Percentiles rank a stretch among this genome's conserved stretches.
These are phyloP conservation scores for Echinometra lucunter DNA, from an alignment of 53 echinoderm and acorn worm genomes.

Conservation along the genomic window DNA sequence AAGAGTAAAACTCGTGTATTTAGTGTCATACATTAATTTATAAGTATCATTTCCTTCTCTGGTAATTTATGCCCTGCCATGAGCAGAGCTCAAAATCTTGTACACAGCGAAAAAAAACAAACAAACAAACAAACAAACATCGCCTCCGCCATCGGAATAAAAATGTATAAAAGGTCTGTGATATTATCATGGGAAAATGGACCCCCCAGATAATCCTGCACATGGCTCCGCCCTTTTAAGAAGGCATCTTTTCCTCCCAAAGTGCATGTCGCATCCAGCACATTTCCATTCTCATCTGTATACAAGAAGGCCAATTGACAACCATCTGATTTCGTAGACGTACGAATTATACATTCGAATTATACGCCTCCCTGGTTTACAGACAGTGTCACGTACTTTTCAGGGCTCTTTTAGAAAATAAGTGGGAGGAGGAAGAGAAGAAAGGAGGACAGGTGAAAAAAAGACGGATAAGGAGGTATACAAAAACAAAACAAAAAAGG, in stretches of 20 bases:
- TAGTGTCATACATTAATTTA: too few relatives aligned
- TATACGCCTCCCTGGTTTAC: constrained; percentile 18
- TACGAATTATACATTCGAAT: constrained; percentile 47
- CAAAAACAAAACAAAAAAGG: too few relatives aligned
- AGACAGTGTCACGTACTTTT: constrained; percentile 21
- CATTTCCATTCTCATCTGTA: neutral
- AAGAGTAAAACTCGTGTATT: too few relatives aligned
- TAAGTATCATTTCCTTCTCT: neutral
- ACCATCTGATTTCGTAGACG: constrained; percentile 21
- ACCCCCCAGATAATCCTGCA: neutral
- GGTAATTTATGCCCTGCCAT: neutral
- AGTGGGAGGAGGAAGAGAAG: neutral
- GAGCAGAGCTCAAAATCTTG: neutral
- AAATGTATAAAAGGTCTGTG: too few relatives aligned
- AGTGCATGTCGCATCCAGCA: constrained; percentile 16
- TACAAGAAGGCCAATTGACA: constrained; percentile 38
- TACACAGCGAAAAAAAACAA: too few relatives aligned
- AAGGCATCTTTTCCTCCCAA: too few relatives aligned
- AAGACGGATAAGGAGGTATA: neutral
- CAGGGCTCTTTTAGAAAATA: neutral
- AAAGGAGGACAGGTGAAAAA: neutral
- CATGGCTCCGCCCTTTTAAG: neutral
- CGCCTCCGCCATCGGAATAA: too few relatives aligned
- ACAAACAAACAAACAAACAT: too few relatives aligned
- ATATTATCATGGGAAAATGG: neutral